Percentiles rank a stretch among this genome's conserved stretches.
phyloP scores from a whole-genome alignment of 2,797 vertebrate genomes.

The Sebastiscus tertius region DNA sequence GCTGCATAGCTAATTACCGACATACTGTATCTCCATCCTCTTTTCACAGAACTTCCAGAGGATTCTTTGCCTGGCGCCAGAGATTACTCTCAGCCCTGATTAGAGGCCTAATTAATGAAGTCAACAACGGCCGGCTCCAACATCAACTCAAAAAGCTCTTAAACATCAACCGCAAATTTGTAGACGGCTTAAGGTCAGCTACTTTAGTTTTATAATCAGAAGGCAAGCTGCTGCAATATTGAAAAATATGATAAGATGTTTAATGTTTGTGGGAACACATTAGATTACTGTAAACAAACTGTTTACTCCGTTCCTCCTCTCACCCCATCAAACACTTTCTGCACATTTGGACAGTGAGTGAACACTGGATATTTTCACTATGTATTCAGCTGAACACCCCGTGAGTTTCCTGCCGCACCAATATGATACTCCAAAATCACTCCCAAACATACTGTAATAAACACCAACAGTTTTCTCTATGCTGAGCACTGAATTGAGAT shows the following conservation, averaged over 20 bases:
- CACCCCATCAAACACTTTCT: neutral
- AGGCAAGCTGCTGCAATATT: neutral
- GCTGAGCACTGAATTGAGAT: neutral
- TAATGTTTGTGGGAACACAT: neutral
- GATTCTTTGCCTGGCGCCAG: constrained; percentile 10
- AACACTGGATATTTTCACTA: neutral
- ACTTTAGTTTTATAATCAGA: constrained; percentile 16
- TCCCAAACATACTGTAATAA: neutral
- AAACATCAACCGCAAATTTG: neutral
- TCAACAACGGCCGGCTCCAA: constrained; percentile 13
- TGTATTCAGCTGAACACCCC: neutral
- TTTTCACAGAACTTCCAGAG: neutral
- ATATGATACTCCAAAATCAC: neutral
- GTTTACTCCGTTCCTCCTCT: neutral
- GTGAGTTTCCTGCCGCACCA: neutral
- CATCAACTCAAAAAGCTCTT: constrained; percentile 14
- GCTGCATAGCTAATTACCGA: neutral
- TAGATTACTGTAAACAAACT: neutral
- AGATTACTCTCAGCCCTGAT: constrained; percentile 14
- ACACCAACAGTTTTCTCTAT: neutral
- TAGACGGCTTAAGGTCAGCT: constrained; percentile 18
- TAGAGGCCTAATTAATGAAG: constrained; percentile 21
- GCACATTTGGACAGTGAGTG: neutral
- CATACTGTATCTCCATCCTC: neutral
- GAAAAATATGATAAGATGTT: neutral